Base-by-base conservation (phyloP, 2,888 invertebrate genomes). In the Schrankia costaestrigalis region DNA sequence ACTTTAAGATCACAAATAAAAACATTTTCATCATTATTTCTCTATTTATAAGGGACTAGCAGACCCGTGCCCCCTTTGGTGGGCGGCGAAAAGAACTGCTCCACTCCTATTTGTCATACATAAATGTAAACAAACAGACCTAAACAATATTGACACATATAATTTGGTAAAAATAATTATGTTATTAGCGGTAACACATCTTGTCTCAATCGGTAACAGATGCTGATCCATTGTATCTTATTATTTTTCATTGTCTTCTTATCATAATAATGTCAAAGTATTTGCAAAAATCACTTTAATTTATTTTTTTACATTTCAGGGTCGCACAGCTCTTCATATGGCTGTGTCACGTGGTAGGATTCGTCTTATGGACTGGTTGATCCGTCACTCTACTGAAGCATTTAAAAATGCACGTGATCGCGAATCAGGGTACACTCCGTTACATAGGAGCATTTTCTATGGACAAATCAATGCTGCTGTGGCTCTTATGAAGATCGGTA, bases 401-500 rank as follows among this genome's bases (percentile, higher is more conserved):
- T 92, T 93, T 34, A 81, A 91, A 2, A 92, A 93, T 61, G 86
- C 85, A 0, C 90, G 89, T 41, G 94, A 95, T 68, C 63, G 77
- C 0, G 94, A 94, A 70, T 94, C 93, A 1, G 93, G 93, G 0
- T 94, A 94, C 75, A 95, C 95, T 5, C 91, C 96, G 0, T 78
- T 97, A 12, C 97, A 97, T 68, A 84, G 94, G 31, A 93, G 95
- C 44, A 81, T 96, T 11, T 95, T 93, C 71, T 95, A 95, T 76
- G 96, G 96, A 0, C 94, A 95, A 60, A 90, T 97, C 46, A 90
- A 92, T 58, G 89, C 91, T 18, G 93, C 95, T 11, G 91, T 94
- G 7, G 76, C 91, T 21, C 81, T 97, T 2, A 85, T 95, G 53
- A 91, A 93, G 56, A 86, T 90, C 56, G 93, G 93, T 90, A 69